phyloP scores from a whole-genome alignment of 2,888 invertebrate genomes.

The Hypsopygia costalis region DNA sequence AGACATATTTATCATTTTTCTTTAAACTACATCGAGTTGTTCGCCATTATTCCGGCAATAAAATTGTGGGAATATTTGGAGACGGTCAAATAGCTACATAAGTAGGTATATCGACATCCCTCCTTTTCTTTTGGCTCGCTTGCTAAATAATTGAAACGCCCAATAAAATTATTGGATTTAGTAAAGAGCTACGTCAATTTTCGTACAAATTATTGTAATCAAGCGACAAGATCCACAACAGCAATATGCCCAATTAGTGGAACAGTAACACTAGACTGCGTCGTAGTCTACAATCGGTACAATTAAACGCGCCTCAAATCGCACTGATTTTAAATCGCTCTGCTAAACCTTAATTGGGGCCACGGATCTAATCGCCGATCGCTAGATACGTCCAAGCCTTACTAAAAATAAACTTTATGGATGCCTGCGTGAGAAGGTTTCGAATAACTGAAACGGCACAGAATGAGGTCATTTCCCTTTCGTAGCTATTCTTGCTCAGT shows the following conservation, averaged over 20 bases:
- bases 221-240: conserved; percentile 2
- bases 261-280: conserved; percentile 2
- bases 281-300: conserved; percentile 1
- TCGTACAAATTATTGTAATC: neutral
- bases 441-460: conserved; percentile 49
- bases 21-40: too few species aligned
- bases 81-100: too few species aligned
- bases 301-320: conserved; percentile 31
- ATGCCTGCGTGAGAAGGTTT: conserved; percentile 65
- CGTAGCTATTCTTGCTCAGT: conserved; percentile 52
- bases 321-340: conserved; percentile 46
- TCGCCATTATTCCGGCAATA: too few species aligned
- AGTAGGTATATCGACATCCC: too few species aligned
- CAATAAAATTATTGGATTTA: too few species aligned
- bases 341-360: conserved; percentile 58
- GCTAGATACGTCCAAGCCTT: conserved; percentile 52
- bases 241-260: conserved; percentile 8
- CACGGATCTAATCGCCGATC: conserved; percentile 59
- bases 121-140: too few species aligned
- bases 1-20: too few species aligned
- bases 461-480: conserved; percentile 73
- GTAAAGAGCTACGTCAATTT: too few species aligned
- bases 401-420: conserved; percentile 72
- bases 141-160: too few species aligned
- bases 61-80: too few species aligned